Percentiles rank a stretch among this genome's conserved stretches.
Evolutionary conservation across 2,113 vertebrate species (phyloP).

Genomic region (Bubalus kerabau): DNA sequence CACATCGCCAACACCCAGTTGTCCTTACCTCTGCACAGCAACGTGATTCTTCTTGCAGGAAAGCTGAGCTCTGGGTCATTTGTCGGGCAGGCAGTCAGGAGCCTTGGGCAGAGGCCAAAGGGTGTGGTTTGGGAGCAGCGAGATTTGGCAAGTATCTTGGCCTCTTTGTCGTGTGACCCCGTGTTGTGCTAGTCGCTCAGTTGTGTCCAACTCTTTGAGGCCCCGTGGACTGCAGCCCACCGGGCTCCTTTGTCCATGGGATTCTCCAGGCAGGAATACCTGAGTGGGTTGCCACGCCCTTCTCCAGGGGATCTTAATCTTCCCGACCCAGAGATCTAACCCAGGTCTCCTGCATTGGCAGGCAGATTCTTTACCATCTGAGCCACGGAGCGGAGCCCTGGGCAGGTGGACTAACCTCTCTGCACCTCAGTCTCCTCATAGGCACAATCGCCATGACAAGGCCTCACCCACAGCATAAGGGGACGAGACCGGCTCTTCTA

Average conservation of each 20-base stretch:
- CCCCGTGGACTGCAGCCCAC: neutral
- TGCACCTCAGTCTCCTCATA: neutral
- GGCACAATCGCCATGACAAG: neutral
- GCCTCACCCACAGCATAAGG: accelerated
- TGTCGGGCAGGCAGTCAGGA: neutral
- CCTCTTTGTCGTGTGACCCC: neutral
- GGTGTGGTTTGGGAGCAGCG: neutral
- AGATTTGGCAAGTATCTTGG: accelerated
- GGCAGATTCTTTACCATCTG: neutral
- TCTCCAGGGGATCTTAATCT: neutral
- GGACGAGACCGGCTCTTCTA: accelerated
- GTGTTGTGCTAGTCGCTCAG: accelerated
- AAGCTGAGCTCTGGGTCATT: neutral
- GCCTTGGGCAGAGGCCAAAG: accelerated
- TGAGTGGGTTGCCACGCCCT: neutral
- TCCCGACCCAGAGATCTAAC: neutral
- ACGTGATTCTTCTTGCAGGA: accelerated
- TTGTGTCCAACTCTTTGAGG: neutral
- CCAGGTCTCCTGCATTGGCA: neutral
- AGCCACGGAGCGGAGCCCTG: accelerated
- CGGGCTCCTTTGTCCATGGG: neutral
- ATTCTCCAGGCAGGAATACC: neutral
- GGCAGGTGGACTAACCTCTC: neutral
- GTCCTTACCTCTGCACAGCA: accelerated
- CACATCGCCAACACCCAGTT: accelerated